Evolutionary conservation across 2,797 vertebrate genomes (phyloP).

Genomic region (Allobates femoralis): DNA sequence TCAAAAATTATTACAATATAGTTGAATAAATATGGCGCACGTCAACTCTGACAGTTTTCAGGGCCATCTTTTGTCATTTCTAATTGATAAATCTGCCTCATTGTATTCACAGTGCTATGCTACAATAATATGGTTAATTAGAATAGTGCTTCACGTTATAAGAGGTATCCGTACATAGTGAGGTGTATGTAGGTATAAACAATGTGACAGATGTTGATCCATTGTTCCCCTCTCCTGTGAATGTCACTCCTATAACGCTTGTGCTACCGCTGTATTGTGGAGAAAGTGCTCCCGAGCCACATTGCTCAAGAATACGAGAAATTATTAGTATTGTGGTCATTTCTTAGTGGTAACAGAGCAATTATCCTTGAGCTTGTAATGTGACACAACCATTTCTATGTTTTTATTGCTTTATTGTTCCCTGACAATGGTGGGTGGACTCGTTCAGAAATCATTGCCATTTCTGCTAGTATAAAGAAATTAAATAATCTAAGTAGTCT

Average conservation of each 20-base stretch:
- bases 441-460: slow-evolving; percentile 5
- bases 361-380: slow-evolving; percentile 36
- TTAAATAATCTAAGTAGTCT: not conserved
- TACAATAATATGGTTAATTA: not conserved
- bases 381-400: slow-evolving; percentile 32
- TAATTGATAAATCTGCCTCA: not conserved
- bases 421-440: slow-evolving; percentile 28
- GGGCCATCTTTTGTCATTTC: not conserved
- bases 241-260: not conserved
- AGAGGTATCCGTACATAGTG: not conserved
- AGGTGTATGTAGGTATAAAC: not conserved
- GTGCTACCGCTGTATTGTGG: not conserved
- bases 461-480: not conserved
- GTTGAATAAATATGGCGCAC: not conserved
- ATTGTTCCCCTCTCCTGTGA: not conserved
- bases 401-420: slow-evolving; percentile 2
- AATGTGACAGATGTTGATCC: not conserved
- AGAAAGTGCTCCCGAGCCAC: too few species aligned
- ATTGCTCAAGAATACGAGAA: not conserved
- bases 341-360: slow-evolving; percentile 17
- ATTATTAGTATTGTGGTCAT: slow-evolving; percentile 1
- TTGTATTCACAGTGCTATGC: not conserved
- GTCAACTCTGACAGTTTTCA: not conserved
- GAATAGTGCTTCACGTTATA: not conserved
- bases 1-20: not conserved